Evolutionary conservation across 2,888 invertebrate genomes (phyloP).

Genomic region (Flexamia atlantica): DNA sequence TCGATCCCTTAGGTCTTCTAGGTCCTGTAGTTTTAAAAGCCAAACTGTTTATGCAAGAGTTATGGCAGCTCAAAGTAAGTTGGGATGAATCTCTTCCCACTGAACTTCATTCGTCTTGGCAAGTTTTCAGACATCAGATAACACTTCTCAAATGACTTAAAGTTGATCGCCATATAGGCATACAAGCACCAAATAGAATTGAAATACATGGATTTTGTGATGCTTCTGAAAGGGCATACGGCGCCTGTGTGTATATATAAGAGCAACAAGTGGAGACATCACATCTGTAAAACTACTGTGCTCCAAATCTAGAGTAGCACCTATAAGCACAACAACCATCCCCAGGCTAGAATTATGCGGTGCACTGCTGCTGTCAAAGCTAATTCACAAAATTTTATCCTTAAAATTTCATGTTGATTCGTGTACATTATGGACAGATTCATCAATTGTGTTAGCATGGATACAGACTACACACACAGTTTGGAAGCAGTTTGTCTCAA

Average conservation of each 20-base stretch:
- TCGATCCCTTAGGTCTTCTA: too few relatives aligned
- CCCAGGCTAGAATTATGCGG: conserved; percentile 9
- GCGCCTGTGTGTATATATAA: neutral
- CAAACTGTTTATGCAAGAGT: neutral
- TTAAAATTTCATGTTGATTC: neutral
- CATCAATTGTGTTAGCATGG: conserved; percentile 1
- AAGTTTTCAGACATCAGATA: neutral
- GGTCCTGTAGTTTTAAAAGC: neutral
- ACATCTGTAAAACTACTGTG: neutral
- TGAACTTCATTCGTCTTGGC: conserved; percentile 5
- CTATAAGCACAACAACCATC: neutral
- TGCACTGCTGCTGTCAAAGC: neutral
- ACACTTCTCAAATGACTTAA: neutral
- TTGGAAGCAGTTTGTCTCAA: conserved; percentile 23
- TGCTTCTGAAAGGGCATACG: conserved; percentile 9
- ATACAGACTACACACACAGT: neutral
- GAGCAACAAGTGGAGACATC: neutral
- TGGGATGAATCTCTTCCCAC: neutral
- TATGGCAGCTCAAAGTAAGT: neutral
- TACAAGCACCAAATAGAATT: neutral
- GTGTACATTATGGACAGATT: neutral
- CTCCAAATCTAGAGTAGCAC: conserved; percentile 6
- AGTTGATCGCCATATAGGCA: neutral
- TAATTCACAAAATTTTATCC: neutral
- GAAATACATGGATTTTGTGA: conserved; percentile 12